These are phyloP conservation scores for Catocala sponsa DNA, from an alignment of 2,888 invertebrate genomes.

Conservation along the genomic window DNA sequence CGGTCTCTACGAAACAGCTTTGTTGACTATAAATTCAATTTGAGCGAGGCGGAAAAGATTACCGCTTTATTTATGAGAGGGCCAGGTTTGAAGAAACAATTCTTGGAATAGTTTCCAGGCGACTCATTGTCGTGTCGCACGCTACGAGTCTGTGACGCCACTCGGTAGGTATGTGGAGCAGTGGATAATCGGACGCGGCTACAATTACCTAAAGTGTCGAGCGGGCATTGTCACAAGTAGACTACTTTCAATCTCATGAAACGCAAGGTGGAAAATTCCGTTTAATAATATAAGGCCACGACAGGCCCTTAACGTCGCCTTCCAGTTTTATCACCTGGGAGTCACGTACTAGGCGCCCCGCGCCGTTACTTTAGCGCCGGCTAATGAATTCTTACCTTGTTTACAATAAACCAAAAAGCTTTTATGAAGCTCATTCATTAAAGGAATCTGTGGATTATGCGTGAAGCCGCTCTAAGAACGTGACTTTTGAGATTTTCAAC, in stretches of 20 bases:
- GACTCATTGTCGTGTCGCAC: conserved; percentile 49
- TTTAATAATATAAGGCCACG: conserved; percentile 69
- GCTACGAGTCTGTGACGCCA: conserved; percentile 26
- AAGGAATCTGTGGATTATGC: conserved; percentile 75
- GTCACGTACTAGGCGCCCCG: conserved; percentile 72
- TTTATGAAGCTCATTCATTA: conserved; percentile 78
- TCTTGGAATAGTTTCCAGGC: conserved; percentile 50
- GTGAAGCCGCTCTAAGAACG: conserved; percentile 72
- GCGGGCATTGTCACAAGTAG: conserved; percentile 43
- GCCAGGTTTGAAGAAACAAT: conserved; percentile 46
- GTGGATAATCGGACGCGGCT: not conserved
- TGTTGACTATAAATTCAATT: conserved; percentile 85
- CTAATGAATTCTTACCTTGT: conserved; percentile 83
- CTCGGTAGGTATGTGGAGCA: not conserved
- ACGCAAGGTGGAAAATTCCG: conserved; percentile 59
- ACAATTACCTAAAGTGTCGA: conserved; percentile 9
- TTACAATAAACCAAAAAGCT: conserved; percentile 81
- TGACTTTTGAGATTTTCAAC: conserved; percentile 70
- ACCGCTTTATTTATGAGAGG: conserved; percentile 62
- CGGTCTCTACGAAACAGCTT: conserved; percentile 77
- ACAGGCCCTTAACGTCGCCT: conserved; percentile 60
- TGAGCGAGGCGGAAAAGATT: conserved; percentile 74
- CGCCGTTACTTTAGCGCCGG: conserved; percentile 58
- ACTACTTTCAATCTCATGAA: conserved; percentile 54
- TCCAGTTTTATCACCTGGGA: conserved; percentile 71